A percentile compares a stretch with the other conserved stretches of the same genome.
Conservation (phyloP, 2,113 vertebrate genomes). For the Cyanoliseus patagonus region DNA sequence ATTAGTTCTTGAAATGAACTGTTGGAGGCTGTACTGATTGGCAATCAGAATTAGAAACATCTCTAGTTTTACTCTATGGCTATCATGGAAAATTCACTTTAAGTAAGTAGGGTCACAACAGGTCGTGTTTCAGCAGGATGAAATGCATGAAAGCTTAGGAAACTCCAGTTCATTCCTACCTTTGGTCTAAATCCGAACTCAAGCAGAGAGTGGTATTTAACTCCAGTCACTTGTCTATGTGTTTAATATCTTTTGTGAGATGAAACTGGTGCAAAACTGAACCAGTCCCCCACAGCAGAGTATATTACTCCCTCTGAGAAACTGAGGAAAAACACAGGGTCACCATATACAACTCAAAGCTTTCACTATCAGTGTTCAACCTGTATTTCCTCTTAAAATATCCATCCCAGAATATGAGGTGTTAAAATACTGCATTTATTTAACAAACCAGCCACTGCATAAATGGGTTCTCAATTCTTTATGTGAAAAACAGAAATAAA, state of each 20-base stretch:
- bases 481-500: conserved; percentile 28
- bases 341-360: not conserved
- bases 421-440: conserved; percentile 7
- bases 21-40: not conserved
- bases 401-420: not conserved
- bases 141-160: not conserved
- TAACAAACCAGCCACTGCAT: not conserved
- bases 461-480: not conserved
- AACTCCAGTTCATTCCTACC: not conserved
- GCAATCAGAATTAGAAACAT: conserved; percentile 52
- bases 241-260: not conserved
- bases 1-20: conserved; percentile 8
- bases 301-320: not conserved
- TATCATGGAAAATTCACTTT: not conserved
- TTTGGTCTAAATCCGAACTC: not conserved
- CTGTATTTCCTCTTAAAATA: conserved; percentile 18
- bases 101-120: not conserved
- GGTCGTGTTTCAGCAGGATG: not conserved
- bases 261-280: not conserved
- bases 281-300: not conserved
- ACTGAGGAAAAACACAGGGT: not conserved
- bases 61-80: not conserved
- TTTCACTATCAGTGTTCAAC: not conserved
- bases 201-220: not conserved
- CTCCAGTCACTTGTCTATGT: not conserved